phyloP scores from a whole-genome alignment of 1,140 invertebrate species.

The Gonioctena quinquepunctata region DNA sequence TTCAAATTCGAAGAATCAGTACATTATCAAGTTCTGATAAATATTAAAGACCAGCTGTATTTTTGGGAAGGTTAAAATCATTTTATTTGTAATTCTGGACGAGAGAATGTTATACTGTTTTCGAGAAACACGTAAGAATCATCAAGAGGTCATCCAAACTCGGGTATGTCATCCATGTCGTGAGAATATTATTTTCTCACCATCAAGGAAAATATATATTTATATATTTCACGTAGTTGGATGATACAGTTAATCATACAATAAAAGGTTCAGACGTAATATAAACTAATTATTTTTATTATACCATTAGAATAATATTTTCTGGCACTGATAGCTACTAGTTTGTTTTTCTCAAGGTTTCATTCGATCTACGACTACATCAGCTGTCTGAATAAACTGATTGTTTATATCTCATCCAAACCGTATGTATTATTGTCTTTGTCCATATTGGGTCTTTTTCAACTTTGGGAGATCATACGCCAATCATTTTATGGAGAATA shows the following conservation, averaged over 20 bases:
- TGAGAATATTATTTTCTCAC: slow-evolving; percentile 14
- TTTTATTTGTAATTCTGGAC: neutral
- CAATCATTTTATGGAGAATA: too few relatives aligned
- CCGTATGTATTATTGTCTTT: too few relatives aligned
- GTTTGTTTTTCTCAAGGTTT: too few relatives aligned
- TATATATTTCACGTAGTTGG: neutral
- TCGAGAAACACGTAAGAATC: slow-evolving; percentile 4
- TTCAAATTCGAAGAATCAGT: slow-evolving; percentile 21
- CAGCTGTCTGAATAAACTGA: too few relatives aligned
- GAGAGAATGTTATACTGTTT: neutral
- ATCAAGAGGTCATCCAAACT: slow-evolving; percentile 6
- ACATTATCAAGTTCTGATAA: slow-evolving; percentile 24
- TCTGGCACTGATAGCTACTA: too few relatives aligned
- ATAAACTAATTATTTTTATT: too few relatives aligned
- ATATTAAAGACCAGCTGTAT: slow-evolving; percentile 18
- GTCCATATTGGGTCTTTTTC: too few relatives aligned
- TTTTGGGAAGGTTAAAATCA: slow-evolving; percentile 1
- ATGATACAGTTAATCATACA: neutral
- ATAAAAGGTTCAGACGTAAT: neutral
- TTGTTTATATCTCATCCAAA: too few relatives aligned
- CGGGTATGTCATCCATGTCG: neutral
- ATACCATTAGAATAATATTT: too few relatives aligned
- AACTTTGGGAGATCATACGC: too few relatives aligned
- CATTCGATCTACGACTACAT: too few relatives aligned
- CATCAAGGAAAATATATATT: neutral